Percentiles rank a stretch among this genome's conserved stretches.
phyloP scores from a whole-genome alignment of 2,113 vertebrate species.

The Piaya cayana region DNA sequence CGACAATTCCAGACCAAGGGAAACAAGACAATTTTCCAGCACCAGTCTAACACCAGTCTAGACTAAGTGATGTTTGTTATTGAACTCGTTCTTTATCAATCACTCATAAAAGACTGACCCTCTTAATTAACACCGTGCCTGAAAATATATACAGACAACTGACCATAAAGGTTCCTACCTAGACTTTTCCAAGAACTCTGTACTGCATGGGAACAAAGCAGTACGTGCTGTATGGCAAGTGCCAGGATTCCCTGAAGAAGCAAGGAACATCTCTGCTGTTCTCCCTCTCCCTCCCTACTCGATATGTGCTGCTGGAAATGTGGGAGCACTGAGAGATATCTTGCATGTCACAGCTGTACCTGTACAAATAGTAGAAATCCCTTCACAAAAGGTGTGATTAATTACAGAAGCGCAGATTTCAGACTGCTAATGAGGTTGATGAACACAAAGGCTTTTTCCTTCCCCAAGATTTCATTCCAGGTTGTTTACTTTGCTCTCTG shows the following conservation, averaged over 20 bases:
- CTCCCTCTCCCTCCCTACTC: neutral
- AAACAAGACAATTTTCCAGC: neutral
- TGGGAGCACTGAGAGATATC: neutral
- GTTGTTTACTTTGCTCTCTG: slow-evolving; percentile 65
- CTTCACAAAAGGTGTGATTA: neutral
- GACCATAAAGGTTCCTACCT: neutral
- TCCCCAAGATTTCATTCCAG: slow-evolving; percentile 27
- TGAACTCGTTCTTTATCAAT: neutral
- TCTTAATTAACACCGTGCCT: rapidly evolving
- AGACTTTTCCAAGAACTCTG: neutral
- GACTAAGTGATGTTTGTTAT: neutral
- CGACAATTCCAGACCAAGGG: neutral
- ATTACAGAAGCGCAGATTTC: neutral
- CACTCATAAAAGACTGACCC: neutral
- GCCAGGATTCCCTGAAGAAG: neutral
- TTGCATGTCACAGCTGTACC: neutral
- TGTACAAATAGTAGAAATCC: neutral
- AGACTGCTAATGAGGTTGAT: slow-evolving; percentile 65
- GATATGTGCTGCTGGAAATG: neutral
- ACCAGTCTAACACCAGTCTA: neutral
- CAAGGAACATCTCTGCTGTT: neutral
- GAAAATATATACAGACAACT: neutral
- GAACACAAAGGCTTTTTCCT: slow-evolving; percentile 37
- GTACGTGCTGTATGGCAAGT: too few relatives aligned
- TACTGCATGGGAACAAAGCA: neutral